Evolutionary conservation across 2,888 invertebrate species (phyloP).

Genomic region (Conus canariensis): DNA sequence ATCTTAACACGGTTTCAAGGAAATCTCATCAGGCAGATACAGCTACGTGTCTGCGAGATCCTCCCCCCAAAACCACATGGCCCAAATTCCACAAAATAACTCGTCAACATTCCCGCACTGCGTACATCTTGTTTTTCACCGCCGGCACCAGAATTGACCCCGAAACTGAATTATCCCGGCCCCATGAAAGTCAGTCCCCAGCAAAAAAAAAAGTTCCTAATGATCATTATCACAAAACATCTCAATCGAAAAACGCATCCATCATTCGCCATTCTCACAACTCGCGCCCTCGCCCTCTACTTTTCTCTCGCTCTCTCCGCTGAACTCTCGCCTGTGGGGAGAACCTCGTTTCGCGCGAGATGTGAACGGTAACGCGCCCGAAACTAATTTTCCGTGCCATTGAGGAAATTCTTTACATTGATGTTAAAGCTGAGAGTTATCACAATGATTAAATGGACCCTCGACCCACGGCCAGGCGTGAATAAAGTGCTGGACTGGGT

Average conservation of each 20-base stretch:
- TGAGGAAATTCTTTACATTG: conserved; percentile 55
- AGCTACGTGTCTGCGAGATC: too few relatives aligned
- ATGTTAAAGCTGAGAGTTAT: conserved; percentile 54
- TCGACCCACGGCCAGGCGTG: conserved; percentile 44
- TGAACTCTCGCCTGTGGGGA: conserved; percentile 27
- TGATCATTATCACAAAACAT: not conserved
- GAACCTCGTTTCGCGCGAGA: conserved; percentile 27
- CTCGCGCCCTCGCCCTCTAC: not conserved
- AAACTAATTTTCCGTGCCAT: conserved; percentile 56
- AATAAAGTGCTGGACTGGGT: conserved; percentile 43
- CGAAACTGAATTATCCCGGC: too few relatives aligned
- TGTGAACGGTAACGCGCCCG: conserved; percentile 44
- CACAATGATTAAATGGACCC: conserved; percentile 56
- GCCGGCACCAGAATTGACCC: too few relatives aligned
- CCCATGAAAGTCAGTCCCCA: too few relatives aligned
- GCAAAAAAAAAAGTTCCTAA: not conserved
- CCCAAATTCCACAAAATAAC: too few relatives aligned
- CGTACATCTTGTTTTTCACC: too few relatives aligned
- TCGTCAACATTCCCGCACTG: too few relatives aligned
- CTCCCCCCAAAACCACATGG: too few relatives aligned
- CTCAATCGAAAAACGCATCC: not conserved
- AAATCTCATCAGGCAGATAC: too few relatives aligned
- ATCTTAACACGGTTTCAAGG: too few relatives aligned
- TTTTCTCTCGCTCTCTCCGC: not conserved
- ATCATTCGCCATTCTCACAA: not conserved